Base-by-base conservation (phyloP, 2,888 invertebrate genomes). In the Ectropis crepuscularia region DNA sequence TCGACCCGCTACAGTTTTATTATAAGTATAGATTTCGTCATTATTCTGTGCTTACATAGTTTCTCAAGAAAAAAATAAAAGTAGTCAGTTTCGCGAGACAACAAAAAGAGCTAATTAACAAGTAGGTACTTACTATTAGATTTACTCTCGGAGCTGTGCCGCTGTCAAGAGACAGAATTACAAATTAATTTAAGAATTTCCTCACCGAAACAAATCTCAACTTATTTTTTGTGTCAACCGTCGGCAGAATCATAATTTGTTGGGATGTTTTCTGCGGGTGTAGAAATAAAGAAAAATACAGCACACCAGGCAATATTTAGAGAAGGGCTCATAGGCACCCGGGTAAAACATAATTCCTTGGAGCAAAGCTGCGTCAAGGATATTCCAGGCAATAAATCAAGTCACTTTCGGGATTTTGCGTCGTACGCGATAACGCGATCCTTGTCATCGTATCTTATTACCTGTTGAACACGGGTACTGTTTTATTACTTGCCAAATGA, bases 381-480 rank as follows among this genome's bases (percentile, higher is more conserved):
- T 85, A 85, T 85, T 81, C 80, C 70, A 63, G 53, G 80, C 77
- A 78, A 86, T 87, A 85, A 87, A 88, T 88, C 86, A 86, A 78
- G 77, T 74, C 80, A 79, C 77, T 84, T 83, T 81, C 71, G 80
- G 86, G 79, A 83, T 85, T 84, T 75, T 76, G 77, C 80, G 76
- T 80, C 80, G 77, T 75, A 76, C 76, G 81, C 80, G 84, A 83
- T 86, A 86, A 87, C 80, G 76, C 78, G 81, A 83, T 84, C 83
- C 83, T 82, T 84, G 82, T 85, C 84, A 83, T 84, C 83, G 79
- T 83, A 82, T 83, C 82, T 85, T 85, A 86, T 86, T 84, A 86
- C 86, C 82, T 87, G 86, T 87, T 88, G 85, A 85, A 83, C 81
- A 81, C 58, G 75, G 77, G 74, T 76, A 76, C 78, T 76, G 81